Evolutionary conservation across 2,888 invertebrate genomes (phyloP).

Genomic region (Cephus pulcher): DNA sequence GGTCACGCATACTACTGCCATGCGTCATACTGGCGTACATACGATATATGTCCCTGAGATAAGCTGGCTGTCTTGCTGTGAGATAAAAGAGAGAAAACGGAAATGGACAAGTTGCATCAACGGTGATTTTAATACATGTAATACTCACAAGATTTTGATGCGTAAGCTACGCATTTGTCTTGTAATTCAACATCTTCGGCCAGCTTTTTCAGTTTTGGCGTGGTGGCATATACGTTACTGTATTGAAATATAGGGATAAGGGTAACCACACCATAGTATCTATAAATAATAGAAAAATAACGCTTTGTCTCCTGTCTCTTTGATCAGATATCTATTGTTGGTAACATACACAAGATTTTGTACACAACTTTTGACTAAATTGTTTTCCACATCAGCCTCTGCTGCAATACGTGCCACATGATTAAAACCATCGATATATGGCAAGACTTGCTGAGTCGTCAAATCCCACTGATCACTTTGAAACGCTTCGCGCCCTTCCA

Average conservation of each 20-base stretch:
- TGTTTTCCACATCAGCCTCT: slow-evolving; percentile 92
- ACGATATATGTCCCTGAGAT: slow-evolving; percentile 77
- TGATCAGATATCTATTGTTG: background rate
- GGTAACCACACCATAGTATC: slow-evolving; percentile 79
- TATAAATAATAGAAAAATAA: slow-evolving; percentile 44
- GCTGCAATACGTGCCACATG: slow-evolving; percentile 91
- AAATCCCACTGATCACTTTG: slow-evolving; percentile 89
- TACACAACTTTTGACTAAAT: slow-evolving; percentile 92
- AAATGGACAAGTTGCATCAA: slow-evolving; percentile 8
- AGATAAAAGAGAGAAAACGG: slow-evolving; percentile 18
- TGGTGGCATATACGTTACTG: slow-evolving; percentile 86
- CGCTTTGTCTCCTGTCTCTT: background rate
- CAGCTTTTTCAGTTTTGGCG: slow-evolving; percentile 78
- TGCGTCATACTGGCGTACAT: slow-evolving; percentile 83
- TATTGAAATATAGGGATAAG: slow-evolving; percentile 86
- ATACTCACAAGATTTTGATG: slow-evolving; percentile 75
- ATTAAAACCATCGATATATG: slow-evolving; percentile 92
- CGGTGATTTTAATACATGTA: background rate
- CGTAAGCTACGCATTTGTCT: slow-evolving; percentile 78
- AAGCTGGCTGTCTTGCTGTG: slow-evolving; percentile 74
- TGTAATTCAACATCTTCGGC: slow-evolving; percentile 76
- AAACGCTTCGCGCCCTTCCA: slow-evolving; percentile 75
- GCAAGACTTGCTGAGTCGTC: slow-evolving; percentile 91
- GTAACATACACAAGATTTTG: slow-evolving; percentile 85
- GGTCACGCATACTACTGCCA: slow-evolving; percentile 80